phyloP scores from a whole-genome alignment of 2,888 invertebrate genomes.

The Dicycla oo region DNA sequence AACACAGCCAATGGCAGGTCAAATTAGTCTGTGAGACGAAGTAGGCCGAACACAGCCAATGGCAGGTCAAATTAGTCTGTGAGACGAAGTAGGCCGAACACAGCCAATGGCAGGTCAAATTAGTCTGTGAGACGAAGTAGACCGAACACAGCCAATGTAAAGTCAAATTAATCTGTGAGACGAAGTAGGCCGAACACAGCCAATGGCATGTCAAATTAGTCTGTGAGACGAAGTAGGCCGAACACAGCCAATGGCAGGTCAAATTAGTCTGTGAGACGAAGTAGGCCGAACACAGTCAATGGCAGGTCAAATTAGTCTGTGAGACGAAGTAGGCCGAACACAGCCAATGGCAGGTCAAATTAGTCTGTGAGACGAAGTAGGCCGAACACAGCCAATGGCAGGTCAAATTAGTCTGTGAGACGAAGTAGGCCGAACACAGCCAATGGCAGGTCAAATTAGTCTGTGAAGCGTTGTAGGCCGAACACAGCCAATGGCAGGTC shows the following conservation, averaged over 20 bases:
- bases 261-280: conserved; percentile 66
- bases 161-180: no score
- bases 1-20: no score
- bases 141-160: no score
- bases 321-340: conserved; percentile 65
- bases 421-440: conserved; percentile 66
- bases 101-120: no score
- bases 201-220: conserved; percentile 71
- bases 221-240: conserved; percentile 64
- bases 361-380: conserved; percentile 64
- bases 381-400: conserved; percentile 66
- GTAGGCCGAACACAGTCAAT: conserved; percentile 68
- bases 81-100: no score
- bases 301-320: conserved; percentile 69
- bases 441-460: conserved; percentile 72
- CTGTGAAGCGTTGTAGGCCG: conserved; percentile 64
- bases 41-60: no score
- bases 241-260: conserved; percentile 68
- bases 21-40: no score
- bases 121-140: no score
- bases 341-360: conserved; percentile 73
- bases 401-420: conserved; percentile 67
- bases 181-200: no score
- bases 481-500: conserved; percentile 73
- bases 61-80: no score